Evolutionary conservation across 2,797 vertebrate genomes (phyloP).

Genomic region (Smutsia gigantea): DNA sequence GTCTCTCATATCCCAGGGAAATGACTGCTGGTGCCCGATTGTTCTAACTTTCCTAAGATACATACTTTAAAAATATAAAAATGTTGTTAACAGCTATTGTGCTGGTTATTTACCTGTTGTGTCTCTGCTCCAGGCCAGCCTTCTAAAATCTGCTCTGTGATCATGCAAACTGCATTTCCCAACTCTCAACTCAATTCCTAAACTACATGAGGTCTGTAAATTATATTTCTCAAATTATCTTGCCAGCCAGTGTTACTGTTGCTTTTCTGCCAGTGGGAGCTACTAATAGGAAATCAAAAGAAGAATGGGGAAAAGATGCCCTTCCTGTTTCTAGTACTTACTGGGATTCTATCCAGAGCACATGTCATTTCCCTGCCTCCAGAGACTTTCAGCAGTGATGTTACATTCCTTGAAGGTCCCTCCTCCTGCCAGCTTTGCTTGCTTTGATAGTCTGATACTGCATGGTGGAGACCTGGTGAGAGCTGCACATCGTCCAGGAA

Average conservation of each 20-base stretch:
- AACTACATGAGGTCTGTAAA: background rate
- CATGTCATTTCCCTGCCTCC: background rate
- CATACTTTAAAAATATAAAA: background rate
- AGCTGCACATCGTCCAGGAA: background rate
- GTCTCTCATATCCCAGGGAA: background rate
- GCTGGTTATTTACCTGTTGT: background rate
- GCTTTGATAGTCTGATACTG: background rate
- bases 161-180: background rate
- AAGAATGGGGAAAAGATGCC: background rate
- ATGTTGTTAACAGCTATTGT: background rate
- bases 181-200: background rate
- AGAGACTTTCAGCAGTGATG: background rate
- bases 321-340: background rate
- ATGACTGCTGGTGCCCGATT: background rate
- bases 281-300: background rate
- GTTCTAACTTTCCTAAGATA: background rate
- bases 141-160: background rate
- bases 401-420: background rate
- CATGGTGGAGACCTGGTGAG: background rate
- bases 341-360: background rate
- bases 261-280: background rate
- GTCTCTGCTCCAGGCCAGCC: background rate
- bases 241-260: background rate
- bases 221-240: background rate
- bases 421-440: background rate